These are phyloP conservation scores for Berghia stephanieae DNA, from an alignment of 1,140 invertebrate genomes.

Conservation along the genomic window DNA sequence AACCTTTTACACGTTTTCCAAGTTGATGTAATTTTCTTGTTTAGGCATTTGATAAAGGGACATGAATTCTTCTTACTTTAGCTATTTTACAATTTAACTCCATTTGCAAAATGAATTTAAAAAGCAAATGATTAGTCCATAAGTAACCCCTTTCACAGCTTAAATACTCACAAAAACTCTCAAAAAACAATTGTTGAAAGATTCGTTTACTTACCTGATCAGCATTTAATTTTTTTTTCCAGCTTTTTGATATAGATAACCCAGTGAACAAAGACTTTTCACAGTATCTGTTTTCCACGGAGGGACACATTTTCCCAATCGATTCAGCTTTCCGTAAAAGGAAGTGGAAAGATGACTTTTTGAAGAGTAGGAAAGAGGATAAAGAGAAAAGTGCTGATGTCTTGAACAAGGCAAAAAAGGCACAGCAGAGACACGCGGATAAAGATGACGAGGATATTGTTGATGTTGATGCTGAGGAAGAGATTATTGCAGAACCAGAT, in stretches of 20 bases:
- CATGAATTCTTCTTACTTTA: neutral
- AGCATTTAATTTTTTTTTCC: constrained; percentile 47
- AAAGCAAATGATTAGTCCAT: neutral
- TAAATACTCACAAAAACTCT: neutral
- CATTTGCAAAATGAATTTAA: neutral
- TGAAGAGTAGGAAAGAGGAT: neutral
- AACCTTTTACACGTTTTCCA: no score
- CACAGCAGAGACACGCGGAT: neutral
- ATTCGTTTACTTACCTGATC: neutral
- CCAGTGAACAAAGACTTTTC: constrained; percentile 72
- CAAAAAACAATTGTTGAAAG: neutral
- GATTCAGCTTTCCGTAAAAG: constrained; percentile 64
- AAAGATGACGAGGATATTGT: no score
- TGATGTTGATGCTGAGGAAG: no score
- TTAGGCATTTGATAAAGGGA: neutral
- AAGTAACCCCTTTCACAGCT: no score
- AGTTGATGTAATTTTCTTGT: neutral
- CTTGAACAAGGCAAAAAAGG: neutral
- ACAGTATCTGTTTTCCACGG: constrained; percentile 75
- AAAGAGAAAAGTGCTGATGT: neutral
- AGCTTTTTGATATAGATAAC: constrained; percentile 78
- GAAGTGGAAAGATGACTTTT: constrained; percentile 40
- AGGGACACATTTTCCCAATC: constrained; percentile 77
- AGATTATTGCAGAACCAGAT: no score
- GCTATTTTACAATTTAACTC: neutral